Evolutionary conservation across 2,888 invertebrate species (phyloP).

Genomic region (Merodon equestris): DNA sequence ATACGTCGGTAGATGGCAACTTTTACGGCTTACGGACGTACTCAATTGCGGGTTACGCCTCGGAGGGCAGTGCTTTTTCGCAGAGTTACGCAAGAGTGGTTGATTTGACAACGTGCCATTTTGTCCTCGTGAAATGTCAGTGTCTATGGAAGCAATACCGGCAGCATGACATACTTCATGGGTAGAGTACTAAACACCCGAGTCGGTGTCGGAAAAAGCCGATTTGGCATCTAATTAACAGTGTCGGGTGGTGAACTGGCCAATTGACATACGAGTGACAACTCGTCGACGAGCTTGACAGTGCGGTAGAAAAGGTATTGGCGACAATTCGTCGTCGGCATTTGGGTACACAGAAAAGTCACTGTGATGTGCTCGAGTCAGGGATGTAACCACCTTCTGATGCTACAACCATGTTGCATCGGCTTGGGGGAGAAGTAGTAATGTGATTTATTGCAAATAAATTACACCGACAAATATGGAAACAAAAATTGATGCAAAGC

Average conservation of each 20-base stretch:
- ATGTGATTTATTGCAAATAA: constrained; percentile 59
- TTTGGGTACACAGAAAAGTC: neutral
- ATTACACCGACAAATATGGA: constrained; percentile 38
- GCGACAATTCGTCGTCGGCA: constrained; percentile 14
- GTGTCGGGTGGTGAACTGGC: constrained; percentile 55
- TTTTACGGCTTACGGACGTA: neutral
- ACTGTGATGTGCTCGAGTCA: too few relatives aligned
- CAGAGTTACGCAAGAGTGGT: constrained; percentile 48
- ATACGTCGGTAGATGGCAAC: constrained; percentile 25
- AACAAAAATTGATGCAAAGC: constrained; percentile 53
- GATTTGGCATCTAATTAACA: constrained; percentile 50
- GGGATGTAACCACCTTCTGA: too few relatives aligned
- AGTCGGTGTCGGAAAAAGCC: constrained; percentile 26
- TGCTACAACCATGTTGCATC: constrained; percentile 3
- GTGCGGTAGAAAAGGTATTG: constrained; percentile 34
- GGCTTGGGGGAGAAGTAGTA: constrained; percentile 8
- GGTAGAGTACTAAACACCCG: constrained; percentile 33
- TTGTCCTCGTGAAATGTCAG: constrained; percentile 46
- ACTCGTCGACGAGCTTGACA: constrained; percentile 43
- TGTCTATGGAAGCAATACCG: constrained; percentile 16
- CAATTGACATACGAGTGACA: constrained; percentile 63
- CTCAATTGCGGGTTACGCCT: constrained; percentile 55
- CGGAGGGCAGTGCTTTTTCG: constrained; percentile 24
- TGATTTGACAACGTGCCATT: constrained; percentile 32
- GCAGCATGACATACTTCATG: constrained; percentile 43